phyloP scores from a whole-genome alignment of 2,888 invertebrate genomes.

The Terebella lapidaria region DNA sequence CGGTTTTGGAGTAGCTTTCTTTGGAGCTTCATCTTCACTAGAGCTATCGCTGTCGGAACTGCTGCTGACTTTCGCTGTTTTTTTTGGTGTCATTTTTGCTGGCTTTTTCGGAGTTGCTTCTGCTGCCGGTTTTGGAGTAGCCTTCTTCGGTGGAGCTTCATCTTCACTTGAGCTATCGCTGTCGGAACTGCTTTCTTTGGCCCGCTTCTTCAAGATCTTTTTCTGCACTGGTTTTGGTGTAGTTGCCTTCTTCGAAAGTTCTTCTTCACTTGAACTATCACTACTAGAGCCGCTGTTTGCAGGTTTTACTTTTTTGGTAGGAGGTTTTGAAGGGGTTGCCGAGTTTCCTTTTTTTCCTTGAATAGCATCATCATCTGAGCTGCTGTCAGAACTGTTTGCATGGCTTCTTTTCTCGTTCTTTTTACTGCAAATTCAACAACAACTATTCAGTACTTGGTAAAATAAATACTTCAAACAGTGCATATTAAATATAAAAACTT shows the following conservation, averaged over 20 bases:
- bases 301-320: neutral
- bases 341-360: neutral
- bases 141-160: neutral
- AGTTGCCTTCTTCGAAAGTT: conserved; percentile 14
- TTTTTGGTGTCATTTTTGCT: too few species aligned
- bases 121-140: neutral
- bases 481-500: too few species aligned
- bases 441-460: neutral
- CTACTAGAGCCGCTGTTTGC: neutral
- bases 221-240: neutral
- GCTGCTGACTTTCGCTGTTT: too few species aligned
- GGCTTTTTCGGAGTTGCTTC: neutral
- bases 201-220: neutral
- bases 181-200: neutral
- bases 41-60: too few species aligned
- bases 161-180: neutral
- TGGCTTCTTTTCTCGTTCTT: neutral
- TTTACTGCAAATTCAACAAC: neutral
- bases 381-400: neutral
- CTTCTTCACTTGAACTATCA: neutral
- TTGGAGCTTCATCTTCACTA: too few species aligned
- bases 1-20: too few species aligned
- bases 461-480: too few species aligned
- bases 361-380: neutral
- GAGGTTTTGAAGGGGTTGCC: neutral